Evolutionary conservation across 2,888 invertebrate genomes (phyloP), one percentile per base, ranked within the genome.

Genomic region (Argyresthia albistria): DNA sequence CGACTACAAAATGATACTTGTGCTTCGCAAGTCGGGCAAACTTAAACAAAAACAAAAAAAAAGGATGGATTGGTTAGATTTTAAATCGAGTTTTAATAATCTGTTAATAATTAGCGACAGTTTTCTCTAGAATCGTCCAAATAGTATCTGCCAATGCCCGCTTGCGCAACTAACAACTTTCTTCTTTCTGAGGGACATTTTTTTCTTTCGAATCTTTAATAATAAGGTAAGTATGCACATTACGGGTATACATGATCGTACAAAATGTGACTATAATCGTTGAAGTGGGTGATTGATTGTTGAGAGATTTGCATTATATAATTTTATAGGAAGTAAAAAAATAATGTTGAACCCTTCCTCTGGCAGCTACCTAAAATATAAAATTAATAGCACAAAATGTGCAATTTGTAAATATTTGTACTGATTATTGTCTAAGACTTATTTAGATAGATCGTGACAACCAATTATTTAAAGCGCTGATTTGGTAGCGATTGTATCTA

Each of bases 201-300:
- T 61, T 62, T 60, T 60, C 64, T 63, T 57, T 63, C 54, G 56
- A 48, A 57, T 60, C 49, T 59, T 47, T 51, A 43, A 11, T 53
- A 25, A 14, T 52, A 43, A 25, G 35, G 14, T 49, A 43, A 25
- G 15, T 46, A 46, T 50, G 58, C 55, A 25, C 50, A 50, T 50
- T 59, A 67, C 60, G 65, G 53, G 65, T 60, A 63, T 69, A 73
- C 80, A 72, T 76, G 67, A 78, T 72, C 76, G 86, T 86, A 84
- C 83, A 83, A 86, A 84, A 72, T 66, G 72, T 77, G 83, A 83
- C 82, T 83, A 83, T 83, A 86, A 79, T 70, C 65, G 65, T 62
- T 66, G 62, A 60, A 64, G 57, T 25, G 64, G 67, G 65, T 66
- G 66, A 69, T 59, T 70, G 69, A 69, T 73, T 70, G 70, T 50